Conservation (phyloP, 2,113 vertebrate genomes). For the Mesembrinibis cayennensis region DNA sequence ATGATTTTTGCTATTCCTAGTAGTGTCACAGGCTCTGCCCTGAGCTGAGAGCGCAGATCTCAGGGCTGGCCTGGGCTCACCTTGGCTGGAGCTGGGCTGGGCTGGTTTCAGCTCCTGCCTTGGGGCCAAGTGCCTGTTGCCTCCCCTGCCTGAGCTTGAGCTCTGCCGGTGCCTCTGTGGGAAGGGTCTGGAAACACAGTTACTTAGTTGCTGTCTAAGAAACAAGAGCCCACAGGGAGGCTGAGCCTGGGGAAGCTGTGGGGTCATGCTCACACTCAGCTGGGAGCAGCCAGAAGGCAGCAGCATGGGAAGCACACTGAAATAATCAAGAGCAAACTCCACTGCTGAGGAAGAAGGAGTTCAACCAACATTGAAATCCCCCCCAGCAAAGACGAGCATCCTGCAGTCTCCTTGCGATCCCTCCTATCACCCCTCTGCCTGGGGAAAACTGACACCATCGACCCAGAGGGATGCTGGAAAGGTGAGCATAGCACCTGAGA, state of each 20-base stretch:
- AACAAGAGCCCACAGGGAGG: neutral
- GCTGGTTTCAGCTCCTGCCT: neutral
- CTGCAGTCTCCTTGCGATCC: accelerated
- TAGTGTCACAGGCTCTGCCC: neutral
- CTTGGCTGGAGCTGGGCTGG: neutral
- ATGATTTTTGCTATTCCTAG: neutral
- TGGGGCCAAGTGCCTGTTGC: accelerated
- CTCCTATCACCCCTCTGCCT: neutral
- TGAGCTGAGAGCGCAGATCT: neutral
- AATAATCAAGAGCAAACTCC: neutral
- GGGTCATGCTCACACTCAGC: accelerated
- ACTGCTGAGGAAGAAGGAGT: neutral
- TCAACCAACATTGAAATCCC: neutral
- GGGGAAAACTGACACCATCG: neutral
- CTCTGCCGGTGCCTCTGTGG: neutral
- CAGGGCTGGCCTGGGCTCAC: neutral
- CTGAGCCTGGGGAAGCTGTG: neutral
- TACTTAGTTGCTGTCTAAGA: neutral
- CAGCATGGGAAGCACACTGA: neutral
- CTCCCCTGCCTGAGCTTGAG: neutral
- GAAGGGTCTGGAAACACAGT: neutral
- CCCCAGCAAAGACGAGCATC: neutral
- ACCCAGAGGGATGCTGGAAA: neutral
- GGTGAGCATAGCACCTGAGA: neutral
- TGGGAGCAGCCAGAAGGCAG: neutral